phyloP scores from a whole-genome alignment of 2,797 vertebrate species.

The Gambusia yucatana region DNA sequence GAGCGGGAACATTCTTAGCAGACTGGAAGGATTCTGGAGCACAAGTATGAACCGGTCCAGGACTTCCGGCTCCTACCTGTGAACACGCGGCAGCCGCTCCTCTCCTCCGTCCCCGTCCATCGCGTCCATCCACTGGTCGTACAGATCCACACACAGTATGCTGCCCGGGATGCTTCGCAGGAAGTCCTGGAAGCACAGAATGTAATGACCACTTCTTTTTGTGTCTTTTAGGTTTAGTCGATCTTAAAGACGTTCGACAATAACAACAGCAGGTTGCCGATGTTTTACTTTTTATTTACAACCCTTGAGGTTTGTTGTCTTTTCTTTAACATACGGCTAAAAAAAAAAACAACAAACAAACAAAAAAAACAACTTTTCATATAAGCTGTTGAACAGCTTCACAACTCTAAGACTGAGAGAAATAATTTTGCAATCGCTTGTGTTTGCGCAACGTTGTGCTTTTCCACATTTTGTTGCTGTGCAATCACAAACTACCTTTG shows the following conservation, averaged over 20 bases:
- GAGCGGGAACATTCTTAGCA: background rate
- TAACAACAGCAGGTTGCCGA: background rate
- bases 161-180: constrained; percentile 92
- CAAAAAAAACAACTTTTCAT: too few relatives aligned
- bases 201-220: background rate
- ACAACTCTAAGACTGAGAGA: background rate
- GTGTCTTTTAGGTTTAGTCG: background rate
- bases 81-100: constrained; percentile 78
- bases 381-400: background rate
- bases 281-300: background rate
- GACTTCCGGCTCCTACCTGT: constrained; percentile 76
- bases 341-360: too few relatives aligned
- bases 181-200: constrained; percentile 84
- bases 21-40: background rate
- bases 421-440: background rate
- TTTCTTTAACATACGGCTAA: too few relatives aligned
- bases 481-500: background rate
- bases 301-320: background rate
- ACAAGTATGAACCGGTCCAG: background rate
- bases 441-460: background rate
- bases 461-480: background rate
- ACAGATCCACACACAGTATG: constrained; percentile 89
- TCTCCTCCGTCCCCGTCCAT: constrained; percentile 85
- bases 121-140: constrained; percentile 88
- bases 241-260: background rate